Percentiles rank a stretch among this genome's conserved stretches.
Evolutionary conservation across 2,113 vertebrate genomes (phyloP).

Genomic region (Periophthalmodon schlosseri): DNA sequence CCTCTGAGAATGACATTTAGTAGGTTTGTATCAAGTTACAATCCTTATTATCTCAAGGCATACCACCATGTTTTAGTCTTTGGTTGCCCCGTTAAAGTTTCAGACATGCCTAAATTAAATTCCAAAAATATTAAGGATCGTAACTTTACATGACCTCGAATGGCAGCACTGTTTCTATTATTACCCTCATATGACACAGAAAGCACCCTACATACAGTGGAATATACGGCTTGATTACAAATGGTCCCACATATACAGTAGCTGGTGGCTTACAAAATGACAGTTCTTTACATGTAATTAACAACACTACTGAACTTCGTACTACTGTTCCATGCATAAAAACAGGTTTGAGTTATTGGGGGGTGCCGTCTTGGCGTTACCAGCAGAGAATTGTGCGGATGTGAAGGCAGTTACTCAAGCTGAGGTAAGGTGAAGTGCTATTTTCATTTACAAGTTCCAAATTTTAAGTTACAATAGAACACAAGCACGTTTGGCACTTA

Average conservation of each 20-base stretch:
- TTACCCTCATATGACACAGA: conserved; percentile 12
- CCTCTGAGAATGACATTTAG: not conserved
- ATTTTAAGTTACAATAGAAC: conserved; percentile 54
- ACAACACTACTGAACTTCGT: conserved; percentile 1
- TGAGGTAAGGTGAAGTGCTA: conserved; percentile 71
- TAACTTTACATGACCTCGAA: conserved; percentile 22
- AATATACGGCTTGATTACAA: conserved; percentile 38
- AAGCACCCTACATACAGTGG: conserved; percentile 30
- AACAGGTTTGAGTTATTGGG: not conserved
- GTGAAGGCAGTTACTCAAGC: conserved; percentile 71
- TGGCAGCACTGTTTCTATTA: conserved; percentile 6
- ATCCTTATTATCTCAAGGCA: conserved; percentile 26
- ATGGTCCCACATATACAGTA: conserved; percentile 20
- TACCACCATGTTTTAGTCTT: conserved; percentile 5
- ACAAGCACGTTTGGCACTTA: conserved; percentile 71
- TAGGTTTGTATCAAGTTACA: conserved; percentile 25
- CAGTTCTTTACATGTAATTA: conserved; percentile 9
- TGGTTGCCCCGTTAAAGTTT: conserved; percentile 5
- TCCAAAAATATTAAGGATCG: conserved; percentile 20
- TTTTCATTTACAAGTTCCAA: conserved; percentile 52
- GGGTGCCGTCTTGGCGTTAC: conserved; percentile 12
- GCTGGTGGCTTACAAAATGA: conserved; percentile 23
- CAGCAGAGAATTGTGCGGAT: conserved; percentile 37
- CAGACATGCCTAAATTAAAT: not conserved
- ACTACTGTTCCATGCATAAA: conserved; percentile 6